Percentiles rank a stretch among this genome's conserved stretches.
Evolutionary conservation across 2,113 vertebrate species (phyloP).

Genomic region (Sceloporus tristichus): DNA sequence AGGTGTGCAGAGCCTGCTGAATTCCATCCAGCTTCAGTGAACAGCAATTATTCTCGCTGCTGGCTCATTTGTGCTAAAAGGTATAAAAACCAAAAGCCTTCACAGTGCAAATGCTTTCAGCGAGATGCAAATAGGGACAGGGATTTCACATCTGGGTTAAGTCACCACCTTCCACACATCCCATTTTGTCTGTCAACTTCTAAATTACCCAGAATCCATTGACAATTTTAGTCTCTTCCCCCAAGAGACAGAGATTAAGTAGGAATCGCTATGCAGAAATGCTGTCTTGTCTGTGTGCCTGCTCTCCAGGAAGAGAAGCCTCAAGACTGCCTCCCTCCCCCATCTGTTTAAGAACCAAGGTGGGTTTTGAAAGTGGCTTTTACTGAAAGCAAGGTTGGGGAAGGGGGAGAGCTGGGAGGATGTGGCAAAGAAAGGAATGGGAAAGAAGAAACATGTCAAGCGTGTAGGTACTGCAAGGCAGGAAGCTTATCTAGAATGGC

Average conservation of each 20-base stretch:
- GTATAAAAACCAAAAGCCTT: conserved; percentile 52
- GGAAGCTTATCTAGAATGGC: conserved; percentile 45
- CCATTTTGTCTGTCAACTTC: conserved; percentile 71
- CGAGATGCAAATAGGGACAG: conserved; percentile 64
- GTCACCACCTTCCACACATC: conserved; percentile 54
- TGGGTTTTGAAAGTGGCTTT: conserved; percentile 40
- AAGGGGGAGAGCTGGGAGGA: conserved; percentile 21
- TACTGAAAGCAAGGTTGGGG: conserved; percentile 53
- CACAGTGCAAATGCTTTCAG: conserved; percentile 49
- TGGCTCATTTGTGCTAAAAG: conserved; percentile 47
- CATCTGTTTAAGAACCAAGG: conserved; percentile 63
- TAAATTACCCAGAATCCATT: conserved; percentile 73
- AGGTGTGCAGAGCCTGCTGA: conserved; percentile 71
- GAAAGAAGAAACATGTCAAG: neutral
- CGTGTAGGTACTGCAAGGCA: conserved; percentile 48
- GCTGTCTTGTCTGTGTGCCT: conserved; percentile 25
- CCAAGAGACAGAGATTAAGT: conserved; percentile 71
- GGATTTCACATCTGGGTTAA: conserved; percentile 67
- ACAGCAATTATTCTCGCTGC: conserved; percentile 46
- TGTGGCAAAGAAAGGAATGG: conserved; percentile 18
- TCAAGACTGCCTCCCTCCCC: conserved; percentile 34
- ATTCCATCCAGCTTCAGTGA: conserved; percentile 62
- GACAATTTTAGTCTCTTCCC: conserved; percentile 61
- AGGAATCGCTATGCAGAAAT: conserved; percentile 67
- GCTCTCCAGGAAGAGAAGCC: conserved; percentile 51